These are phyloP conservation scores for Drosophila atripex DNA, from an alignment of 2,888 invertebrate genomes.

Conservation along the genomic window DNA sequence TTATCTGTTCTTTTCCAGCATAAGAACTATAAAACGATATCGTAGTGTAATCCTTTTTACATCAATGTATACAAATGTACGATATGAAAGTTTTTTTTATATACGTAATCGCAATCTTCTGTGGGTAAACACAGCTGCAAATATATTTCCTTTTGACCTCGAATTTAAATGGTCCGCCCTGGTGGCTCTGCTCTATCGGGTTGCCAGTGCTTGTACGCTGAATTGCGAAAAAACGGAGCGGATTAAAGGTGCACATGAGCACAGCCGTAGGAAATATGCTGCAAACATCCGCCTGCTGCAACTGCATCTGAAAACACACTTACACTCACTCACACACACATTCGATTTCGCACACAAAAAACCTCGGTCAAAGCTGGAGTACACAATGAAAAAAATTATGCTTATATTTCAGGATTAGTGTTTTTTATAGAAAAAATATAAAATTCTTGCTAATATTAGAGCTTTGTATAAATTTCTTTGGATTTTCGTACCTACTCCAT, in stretches of 20 bases:
- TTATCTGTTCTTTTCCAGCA: background rate
- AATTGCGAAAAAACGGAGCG: slow-evolving; percentile 65
- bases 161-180: slow-evolving; percentile 70
- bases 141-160: slow-evolving; percentile 65
- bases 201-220: slow-evolving; percentile 27
- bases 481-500: too few species aligned
- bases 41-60: slow-evolving; percentile 10
- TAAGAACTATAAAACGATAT: background rate
- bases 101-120: slow-evolving; percentile 55
- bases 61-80: slow-evolving; percentile 6
- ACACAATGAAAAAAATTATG: slow-evolving; percentile 12
- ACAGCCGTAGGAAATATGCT: slow-evolving; percentile 75
- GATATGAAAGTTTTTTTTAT: slow-evolving; percentile 21
- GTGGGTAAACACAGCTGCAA: slow-evolving; percentile 71
- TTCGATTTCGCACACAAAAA: slow-evolving; percentile 26
- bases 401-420: too few species aligned
- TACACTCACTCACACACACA: slow-evolving; percentile 48
- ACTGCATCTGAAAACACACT: slow-evolving; percentile 81
- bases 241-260: slow-evolving; percentile 81
- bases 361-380: slow-evolving; percentile 23
- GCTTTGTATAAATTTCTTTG: too few species aligned
- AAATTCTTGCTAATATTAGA: too few species aligned
- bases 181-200: slow-evolving; percentile 53
- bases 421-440: too few species aligned
- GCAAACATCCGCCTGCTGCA: slow-evolving; percentile 82